Evolutionary conservation across 2,113 vertebrate genomes (phyloP).

Genomic region (Chrysochloris asiatica): DNA sequence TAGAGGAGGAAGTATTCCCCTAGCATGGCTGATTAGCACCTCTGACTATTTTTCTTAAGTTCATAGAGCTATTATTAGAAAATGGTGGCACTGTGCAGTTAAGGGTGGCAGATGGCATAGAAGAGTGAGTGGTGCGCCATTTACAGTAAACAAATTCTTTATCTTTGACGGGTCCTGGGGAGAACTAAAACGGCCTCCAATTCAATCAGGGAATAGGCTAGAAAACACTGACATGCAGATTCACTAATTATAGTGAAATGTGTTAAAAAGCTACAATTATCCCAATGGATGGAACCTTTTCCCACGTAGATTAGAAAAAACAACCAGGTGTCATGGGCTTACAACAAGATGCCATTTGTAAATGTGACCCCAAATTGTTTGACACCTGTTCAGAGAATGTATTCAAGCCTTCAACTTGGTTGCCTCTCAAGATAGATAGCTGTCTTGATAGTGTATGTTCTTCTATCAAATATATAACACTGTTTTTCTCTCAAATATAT

Average conservation of each 20-base stretch:
- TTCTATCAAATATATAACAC: background rate
- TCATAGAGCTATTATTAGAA: slow-evolving; percentile 87
- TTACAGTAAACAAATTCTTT: slow-evolving; percentile 98
- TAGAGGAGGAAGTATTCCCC: slow-evolving; percentile 55
- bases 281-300: slow-evolving; percentile 69
- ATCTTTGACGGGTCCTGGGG: slow-evolving; percentile 93
- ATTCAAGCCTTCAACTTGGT: slow-evolving; percentile 52
- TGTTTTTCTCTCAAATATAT: background rate
- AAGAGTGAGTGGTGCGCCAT: slow-evolving; percentile 88
- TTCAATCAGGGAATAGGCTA: slow-evolving; percentile 84
- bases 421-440: background rate
- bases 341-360: slow-evolving; percentile 60
- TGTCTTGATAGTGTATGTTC: slow-evolving; percentile 18
- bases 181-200: slow-evolving; percentile 84
- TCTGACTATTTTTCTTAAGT: slow-evolving; percentile 79
- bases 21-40: slow-evolving; percentile 53
- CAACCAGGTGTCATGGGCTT: slow-evolving; percentile 48
- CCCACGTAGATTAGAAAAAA: slow-evolving; percentile 67
- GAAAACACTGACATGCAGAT: slow-evolving; percentile 80
- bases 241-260: slow-evolving; percentile 71
- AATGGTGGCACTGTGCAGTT: slow-evolving; percentile 76
- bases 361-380: slow-evolving; percentile 61
- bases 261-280: slow-evolving; percentile 77
- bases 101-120: slow-evolving; percentile 91
- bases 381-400: slow-evolving; percentile 70